These are phyloP conservation scores for Octomys mimax DNA, from an alignment of 2,797 vertebrate genomes.

Conservation along the genomic window DNA sequence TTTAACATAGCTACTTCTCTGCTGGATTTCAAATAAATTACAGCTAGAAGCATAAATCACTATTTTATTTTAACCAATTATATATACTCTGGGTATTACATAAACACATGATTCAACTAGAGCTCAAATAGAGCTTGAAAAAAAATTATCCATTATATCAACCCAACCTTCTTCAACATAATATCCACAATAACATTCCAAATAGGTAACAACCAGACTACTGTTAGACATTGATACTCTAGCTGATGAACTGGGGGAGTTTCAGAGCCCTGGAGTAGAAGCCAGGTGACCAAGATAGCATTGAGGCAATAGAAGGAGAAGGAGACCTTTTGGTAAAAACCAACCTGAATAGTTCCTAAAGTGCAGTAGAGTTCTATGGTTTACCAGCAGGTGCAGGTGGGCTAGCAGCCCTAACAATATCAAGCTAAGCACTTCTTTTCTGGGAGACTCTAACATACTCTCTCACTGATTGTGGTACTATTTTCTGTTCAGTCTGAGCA, in stretches of 20 bases:
- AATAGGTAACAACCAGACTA: background rate
- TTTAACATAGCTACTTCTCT: constrained; percentile 23
- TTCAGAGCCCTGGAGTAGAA: background rate
- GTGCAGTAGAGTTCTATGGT: background rate
- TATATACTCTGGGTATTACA: background rate
- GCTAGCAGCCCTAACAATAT: background rate
- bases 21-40: constrained; percentile 42
- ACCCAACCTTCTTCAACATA: background rate
- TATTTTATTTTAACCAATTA: constrained; percentile 25
- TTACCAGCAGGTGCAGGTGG: background rate
- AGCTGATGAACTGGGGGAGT: background rate
- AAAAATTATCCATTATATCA: background rate
- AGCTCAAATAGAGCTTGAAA: background rate
- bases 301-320: background rate
- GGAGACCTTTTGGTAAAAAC: background rate
- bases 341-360: background rate
- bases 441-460: background rate
- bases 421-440: background rate
- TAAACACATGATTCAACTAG: constrained; percentile 1
- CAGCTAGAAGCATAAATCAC: background rate
- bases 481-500: background rate
- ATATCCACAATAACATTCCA: background rate
- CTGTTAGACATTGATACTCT: background rate
- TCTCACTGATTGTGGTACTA: background rate
- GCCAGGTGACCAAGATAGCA: background rate